Percentiles rank a stretch among this genome's conserved stretches.
Conservation (phyloP, 2,797 vertebrate genomes). For the Thunnus albacares region DNA sequence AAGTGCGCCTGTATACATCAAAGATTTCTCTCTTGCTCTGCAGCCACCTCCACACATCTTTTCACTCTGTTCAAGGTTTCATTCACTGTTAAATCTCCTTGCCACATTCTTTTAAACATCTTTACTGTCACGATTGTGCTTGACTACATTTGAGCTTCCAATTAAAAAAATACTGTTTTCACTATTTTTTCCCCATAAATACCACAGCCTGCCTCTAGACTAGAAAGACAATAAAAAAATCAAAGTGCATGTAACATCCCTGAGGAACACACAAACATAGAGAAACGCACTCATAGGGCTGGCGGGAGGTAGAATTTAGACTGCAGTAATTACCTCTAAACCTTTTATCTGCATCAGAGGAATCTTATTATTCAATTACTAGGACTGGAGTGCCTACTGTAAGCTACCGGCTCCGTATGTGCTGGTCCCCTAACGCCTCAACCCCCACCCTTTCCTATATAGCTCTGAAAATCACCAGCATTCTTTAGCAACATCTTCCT, state of each 20-base stretch:
- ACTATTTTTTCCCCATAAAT: conserved; percentile 5
- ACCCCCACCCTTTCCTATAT: conserved; percentile 14
- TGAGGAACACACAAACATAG: conserved; percentile 35
- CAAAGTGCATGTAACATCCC: conserved; percentile 59
- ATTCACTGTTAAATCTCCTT: conserved; percentile 12
- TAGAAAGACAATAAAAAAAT: conserved; percentile 37
- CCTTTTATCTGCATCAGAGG: conserved; percentile 82
- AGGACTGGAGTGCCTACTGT: conserved; percentile 60
- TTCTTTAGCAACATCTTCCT: conserved; percentile 42
- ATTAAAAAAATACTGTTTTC: conserved; percentile 24
- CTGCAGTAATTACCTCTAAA: conserved; percentile 80
- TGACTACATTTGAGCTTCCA: neutral
- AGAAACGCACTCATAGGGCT: conserved; percentile 33
- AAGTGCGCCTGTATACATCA: conserved; percentile 38
- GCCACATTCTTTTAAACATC: conserved; percentile 13
- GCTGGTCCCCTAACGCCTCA: conserved; percentile 36
- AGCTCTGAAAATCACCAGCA: conserved; percentile 44
- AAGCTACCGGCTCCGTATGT: conserved; percentile 47
- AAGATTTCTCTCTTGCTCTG: conserved; percentile 39
- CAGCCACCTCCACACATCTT: conserved; percentile 21
- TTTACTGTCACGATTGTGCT: conserved; percentile 6
- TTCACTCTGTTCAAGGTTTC: conserved; percentile 31
- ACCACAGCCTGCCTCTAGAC: conserved; percentile 27
- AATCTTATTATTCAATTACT: conserved; percentile 83
- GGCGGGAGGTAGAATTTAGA: conserved; percentile 50